Evolutionary conservation across 2,797 vertebrate species (phyloP), one percentile per base, ranked within the genome.

Genomic region (Aselliscus stoliczkanus): DNA sequence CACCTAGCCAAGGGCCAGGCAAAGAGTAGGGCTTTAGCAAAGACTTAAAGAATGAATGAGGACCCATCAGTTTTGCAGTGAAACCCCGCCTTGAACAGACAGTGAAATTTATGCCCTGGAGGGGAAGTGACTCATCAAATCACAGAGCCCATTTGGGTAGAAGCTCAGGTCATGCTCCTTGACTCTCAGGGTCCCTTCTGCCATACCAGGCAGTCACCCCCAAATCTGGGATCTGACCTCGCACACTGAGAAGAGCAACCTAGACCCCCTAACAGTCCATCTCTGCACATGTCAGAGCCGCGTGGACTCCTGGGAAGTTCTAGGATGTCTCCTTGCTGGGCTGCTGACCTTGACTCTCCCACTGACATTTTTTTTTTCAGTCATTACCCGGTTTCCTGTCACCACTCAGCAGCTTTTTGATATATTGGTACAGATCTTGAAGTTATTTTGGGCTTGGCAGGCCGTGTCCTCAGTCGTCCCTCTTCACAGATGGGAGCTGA

Each of bases 251-350:
- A 42, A 39, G 14, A 8, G 70, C 47, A 42, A 18, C n/a, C 20
- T 5, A 20, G 72, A n/a, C 13, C 11, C 4, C 31, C 12, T 0
- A 37, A 67, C 25, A 13, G 44, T 4, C 50, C 34, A 31, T 15
- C 44, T 4, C 3, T 20, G 34, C 42, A 42, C 1, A 8, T 5
- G 21, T 0, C 4, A 14, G 10, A 44, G 82, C 6, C 25, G 12
- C 9, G 1, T 4, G 23, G 81, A 56, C 1, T 2, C 39, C 4
- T 1, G 6, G 37, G 47, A 27, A 42, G 62, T 15, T 20, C 39
- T 1, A 23, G 31, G 2, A 11, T 1, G 9, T 37, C 34, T 29
- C 34, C 82, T 25, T n/a, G 47, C 73, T 0, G 2, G 11, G 31
- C 47, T 20, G 10, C 27, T 31, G 31, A 9, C 18, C 54, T 95